A percentile compares a stretch with the other conserved stretches of the same genome.
These are phyloP conservation scores for Malurus alboscapulatus DNA, from an alignment of 2,113 vertebrate genomes.

Conservation along the genomic window DNA sequence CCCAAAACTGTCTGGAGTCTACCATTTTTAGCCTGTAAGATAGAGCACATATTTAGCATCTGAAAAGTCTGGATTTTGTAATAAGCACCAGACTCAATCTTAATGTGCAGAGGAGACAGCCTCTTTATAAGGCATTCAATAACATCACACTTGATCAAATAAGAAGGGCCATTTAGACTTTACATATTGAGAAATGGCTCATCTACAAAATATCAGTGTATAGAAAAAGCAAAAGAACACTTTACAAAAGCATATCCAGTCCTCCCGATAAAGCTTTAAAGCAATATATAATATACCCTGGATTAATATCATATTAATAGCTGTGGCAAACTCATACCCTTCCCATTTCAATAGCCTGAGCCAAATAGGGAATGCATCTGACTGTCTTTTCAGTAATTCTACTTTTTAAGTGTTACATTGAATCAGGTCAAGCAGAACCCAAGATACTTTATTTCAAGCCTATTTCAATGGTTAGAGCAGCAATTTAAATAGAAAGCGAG, in stretches of 20 bases:
- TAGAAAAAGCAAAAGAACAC: slow-evolving; percentile 57
- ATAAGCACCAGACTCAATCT: slow-evolving; percentile 67
- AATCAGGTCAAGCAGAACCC: slow-evolving; percentile 58
- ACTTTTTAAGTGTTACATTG: slow-evolving; percentile 50
- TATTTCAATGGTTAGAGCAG: slow-evolving; percentile 50
- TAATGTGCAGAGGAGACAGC: slow-evolving; percentile 67
- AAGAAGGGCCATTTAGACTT: slow-evolving; percentile 68
- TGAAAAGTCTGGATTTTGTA: slow-evolving; percentile 68
- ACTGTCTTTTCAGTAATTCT: slow-evolving; percentile 61
- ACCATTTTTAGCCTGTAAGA: slow-evolving; percentile 45
- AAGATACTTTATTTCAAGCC: slow-evolving; percentile 65
- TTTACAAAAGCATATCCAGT: slow-evolving; percentile 64
- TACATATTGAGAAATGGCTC: slow-evolving; percentile 64
- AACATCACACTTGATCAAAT: slow-evolving; percentile 61
- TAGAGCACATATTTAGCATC: slow-evolving; percentile 58
- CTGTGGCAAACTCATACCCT: slow-evolving; percentile 54
- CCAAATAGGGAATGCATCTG: slow-evolving; percentile 55
- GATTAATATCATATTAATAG: slow-evolving; percentile 70
- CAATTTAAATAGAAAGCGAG: slow-evolving; percentile 42
- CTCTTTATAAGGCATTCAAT: slow-evolving; percentile 62
- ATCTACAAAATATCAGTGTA: slow-evolving; percentile 63
- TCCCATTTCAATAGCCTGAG: slow-evolving; percentile 51
- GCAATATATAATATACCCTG: slow-evolving; percentile 51
- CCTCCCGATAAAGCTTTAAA: slow-evolving; percentile 64
- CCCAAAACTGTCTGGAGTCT: neutral